phyloP scores from a whole-genome alignment of 2,888 invertebrate species.

The Endomychus coccineus region DNA sequence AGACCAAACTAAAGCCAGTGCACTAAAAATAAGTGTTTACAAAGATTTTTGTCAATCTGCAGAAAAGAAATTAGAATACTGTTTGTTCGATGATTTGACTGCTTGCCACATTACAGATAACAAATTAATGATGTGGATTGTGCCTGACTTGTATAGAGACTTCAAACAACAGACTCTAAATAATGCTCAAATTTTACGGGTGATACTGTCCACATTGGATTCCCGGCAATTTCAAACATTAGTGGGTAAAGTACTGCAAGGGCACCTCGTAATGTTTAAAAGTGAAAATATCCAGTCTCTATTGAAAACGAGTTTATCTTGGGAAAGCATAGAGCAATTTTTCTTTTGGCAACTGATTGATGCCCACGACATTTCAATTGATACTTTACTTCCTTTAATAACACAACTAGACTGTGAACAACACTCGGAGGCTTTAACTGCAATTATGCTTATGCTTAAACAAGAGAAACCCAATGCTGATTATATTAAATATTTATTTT shows the following conservation, averaged over 20 bases:
- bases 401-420: slow-evolving; percentile 73
- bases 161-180: slow-evolving; percentile 83
- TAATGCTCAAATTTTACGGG: slow-evolving; percentile 78
- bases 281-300: slow-evolving; percentile 67
- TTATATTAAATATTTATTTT: slow-evolving; percentile 75
- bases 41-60: slow-evolving; percentile 78
- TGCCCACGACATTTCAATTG: slow-evolving; percentile 91
- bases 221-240: slow-evolving; percentile 84
- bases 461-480: slow-evolving; percentile 86
- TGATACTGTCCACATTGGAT: slow-evolving; percentile 87
- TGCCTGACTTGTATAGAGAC: slow-evolving; percentile 87
- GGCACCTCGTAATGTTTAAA: slow-evolving; percentile 76
- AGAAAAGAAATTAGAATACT: slow-evolving; percentile 66
- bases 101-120: slow-evolving; percentile 85
- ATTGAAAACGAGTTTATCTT: slow-evolving; percentile 76
- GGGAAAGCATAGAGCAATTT: slow-evolving; percentile 97
- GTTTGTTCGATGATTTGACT: slow-evolving; percentile 76
- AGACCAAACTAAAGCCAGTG: slow-evolving; percentile 45
- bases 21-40: slow-evolving; percentile 79
- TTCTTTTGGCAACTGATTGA: slow-evolving; percentile 94
- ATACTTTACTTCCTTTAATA: slow-evolving; percentile 73
- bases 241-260: slow-evolving; percentile 85
- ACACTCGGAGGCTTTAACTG: slow-evolving; percentile 89
- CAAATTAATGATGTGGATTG: slow-evolving; percentile 80
- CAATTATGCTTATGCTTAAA: slow-evolving; percentile 83